phyloP scores from a whole-genome alignment of 2,797 vertebrate genomes.

The Galagoides demidoff region DNA sequence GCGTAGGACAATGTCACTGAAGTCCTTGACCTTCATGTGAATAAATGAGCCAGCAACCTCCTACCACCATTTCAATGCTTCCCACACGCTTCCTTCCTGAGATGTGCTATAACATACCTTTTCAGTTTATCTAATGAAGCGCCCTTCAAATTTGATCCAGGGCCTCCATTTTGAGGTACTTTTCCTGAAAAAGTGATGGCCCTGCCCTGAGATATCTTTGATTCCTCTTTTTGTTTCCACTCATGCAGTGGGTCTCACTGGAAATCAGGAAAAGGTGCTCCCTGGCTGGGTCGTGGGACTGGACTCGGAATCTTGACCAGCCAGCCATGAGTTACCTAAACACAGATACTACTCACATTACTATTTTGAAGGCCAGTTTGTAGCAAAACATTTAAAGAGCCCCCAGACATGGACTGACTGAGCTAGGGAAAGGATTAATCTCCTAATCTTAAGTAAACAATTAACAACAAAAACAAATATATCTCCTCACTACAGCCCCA shows the following conservation, averaged over 20 bases:
- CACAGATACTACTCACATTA: not conserved
- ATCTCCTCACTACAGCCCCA: not conserved
- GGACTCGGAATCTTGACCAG: not conserved
- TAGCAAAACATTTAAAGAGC: conserved; percentile 4
- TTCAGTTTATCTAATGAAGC: not conserved
- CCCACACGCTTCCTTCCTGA: not conserved
- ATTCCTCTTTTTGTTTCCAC: not conserved
- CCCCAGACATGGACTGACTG: not conserved
- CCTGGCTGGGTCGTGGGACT: not conserved
- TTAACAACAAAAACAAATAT: conserved; percentile 38
- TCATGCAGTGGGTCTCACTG: not conserved
- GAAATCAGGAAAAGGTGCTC: not conserved
- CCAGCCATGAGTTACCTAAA: not conserved
- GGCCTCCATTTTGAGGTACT: not conserved
- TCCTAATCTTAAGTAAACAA: conserved; percentile 6
- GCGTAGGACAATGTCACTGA: not conserved
- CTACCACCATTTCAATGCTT: not conserved
- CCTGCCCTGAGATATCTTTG: not conserved
- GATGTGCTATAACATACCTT: not conserved
- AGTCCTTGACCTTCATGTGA: not conserved
- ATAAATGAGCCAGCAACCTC: not conserved
- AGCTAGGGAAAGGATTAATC: not conserved
- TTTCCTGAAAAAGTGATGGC: not conserved
- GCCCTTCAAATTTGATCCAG: not conserved
- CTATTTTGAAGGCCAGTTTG: not conserved